These are phyloP conservation scores for Thecophora atra DNA, from an alignment of 2,888 invertebrate species.

Conservation along the genomic window DNA sequence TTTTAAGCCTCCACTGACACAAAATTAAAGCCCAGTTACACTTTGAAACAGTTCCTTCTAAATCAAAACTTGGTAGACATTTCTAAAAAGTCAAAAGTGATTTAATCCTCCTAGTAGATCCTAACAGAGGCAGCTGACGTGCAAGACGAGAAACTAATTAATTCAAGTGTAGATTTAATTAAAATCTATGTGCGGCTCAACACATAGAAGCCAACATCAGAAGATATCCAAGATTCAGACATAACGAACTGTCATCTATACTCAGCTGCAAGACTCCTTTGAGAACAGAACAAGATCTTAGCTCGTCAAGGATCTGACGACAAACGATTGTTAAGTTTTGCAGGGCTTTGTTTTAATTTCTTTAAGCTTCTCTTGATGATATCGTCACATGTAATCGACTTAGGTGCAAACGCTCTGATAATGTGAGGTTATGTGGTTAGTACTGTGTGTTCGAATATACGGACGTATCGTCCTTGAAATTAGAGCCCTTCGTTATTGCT, in stretches of 20 bases:
- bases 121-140: too few relatives aligned
- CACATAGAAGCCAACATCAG: not conserved
- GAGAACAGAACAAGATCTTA: not conserved
- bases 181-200: constrained; percentile 11
- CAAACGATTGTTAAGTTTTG: constrained; percentile 7
- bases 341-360: constrained; percentile 10
- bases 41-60: too few relatives aligned
- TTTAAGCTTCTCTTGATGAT: constrained; percentile 9
- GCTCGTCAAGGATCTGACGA: not conserved
- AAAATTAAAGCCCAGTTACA: too few relatives aligned
- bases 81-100: too few relatives aligned
- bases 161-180: constrained; percentile 24
- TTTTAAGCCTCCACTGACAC: too few relatives aligned
- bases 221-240: not conserved
- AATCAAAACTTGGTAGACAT: too few relatives aligned
- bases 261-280: not conserved
- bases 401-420: not conserved
- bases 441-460: too few relatives aligned
- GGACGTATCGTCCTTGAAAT: too few relatives aligned
- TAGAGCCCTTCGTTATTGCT: not conserved
- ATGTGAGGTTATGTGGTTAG: too few relatives aligned
- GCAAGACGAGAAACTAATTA: not conserved
- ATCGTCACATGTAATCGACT: not conserved
- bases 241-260: not conserved
- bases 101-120: too few relatives aligned